These are phyloP conservation scores for Oscheius onirici DNA, from an alignment of 2,888 invertebrate species.

Conservation along the genomic window DNA sequence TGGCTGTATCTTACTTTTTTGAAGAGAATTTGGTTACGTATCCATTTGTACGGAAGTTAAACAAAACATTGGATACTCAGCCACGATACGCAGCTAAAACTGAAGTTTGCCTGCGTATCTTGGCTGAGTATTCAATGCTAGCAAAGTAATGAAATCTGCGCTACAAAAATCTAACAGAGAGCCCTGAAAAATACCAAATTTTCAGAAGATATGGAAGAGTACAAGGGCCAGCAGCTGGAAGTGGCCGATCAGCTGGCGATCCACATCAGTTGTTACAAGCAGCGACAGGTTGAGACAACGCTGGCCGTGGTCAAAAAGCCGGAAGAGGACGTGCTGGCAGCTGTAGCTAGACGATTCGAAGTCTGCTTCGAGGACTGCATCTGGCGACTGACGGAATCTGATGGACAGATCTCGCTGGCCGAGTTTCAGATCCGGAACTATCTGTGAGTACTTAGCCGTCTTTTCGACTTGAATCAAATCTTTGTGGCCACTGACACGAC, in stretches of 20 bases:
- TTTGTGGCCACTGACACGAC: too few species aligned
- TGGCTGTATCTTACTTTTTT: too few species aligned
- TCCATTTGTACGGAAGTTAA: too few species aligned
- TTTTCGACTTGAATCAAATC: background rate
- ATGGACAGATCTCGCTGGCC: constrained; percentile 96
- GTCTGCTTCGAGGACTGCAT: constrained; percentile 96
- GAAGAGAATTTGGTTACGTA: too few species aligned
- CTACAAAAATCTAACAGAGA: too few species aligned
- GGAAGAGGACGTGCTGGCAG: constrained; percentile 40
- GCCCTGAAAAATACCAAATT: too few species aligned
- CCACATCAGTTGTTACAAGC: constrained; percentile 80
- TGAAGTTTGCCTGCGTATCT: too few species aligned
- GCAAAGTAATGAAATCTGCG: too few species aligned
- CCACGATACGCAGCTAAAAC: too few species aligned
- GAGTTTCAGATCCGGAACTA: constrained; percentile 95
- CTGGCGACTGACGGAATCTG: constrained; percentile 95
- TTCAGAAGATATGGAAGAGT: constrained; percentile 65
- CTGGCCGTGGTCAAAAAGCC: constrained; percentile 31
- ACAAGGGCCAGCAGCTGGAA: constrained; percentile 79
- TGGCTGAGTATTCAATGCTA: too few species aligned
- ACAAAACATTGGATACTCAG: too few species aligned
- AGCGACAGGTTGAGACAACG: constrained; percentile 72
- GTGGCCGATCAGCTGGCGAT: constrained; percentile 93
- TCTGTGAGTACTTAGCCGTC: constrained; percentile 77
- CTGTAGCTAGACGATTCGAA: constrained; percentile 78